Evolutionary conservation across 2,888 invertebrate genomes (phyloP).

Genomic region (Thecophora atra): DNA sequence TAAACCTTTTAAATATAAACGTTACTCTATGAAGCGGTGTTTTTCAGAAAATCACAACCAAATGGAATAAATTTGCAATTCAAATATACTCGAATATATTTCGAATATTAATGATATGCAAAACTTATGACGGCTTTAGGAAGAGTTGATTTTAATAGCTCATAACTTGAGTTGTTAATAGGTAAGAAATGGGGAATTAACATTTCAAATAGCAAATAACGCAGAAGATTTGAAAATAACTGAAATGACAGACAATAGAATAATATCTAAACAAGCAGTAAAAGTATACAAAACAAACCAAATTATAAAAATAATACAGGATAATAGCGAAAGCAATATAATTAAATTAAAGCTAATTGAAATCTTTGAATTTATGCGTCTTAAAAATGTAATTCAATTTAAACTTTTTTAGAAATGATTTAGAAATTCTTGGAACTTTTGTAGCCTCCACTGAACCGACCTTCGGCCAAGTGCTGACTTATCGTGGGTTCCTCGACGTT

Average conservation of each 20-base stretch:
- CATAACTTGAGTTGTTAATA: slow-evolving; percentile 22
- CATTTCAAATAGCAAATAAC: too few species aligned
- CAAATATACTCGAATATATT: not conserved
- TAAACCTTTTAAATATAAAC: slow-evolving; percentile 4
- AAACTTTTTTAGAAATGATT: too few species aligned
- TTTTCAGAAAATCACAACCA: slow-evolving; percentile 17
- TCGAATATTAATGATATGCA: not conserved
- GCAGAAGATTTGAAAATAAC: too few species aligned
- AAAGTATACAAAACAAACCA: too few species aligned
- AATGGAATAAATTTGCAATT: slow-evolving; percentile 17
- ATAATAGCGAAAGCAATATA: too few species aligned
- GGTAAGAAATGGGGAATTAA: not conserved
- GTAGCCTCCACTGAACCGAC: not conserved
- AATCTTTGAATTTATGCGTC: too few species aligned
- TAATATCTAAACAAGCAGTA: too few species aligned
- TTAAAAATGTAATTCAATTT: too few species aligned
- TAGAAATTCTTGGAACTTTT: too few species aligned
- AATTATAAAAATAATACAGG: too few species aligned
- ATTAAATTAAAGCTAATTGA: too few species aligned
- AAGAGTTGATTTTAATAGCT: slow-evolving; percentile 21
- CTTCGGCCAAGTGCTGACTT: not conserved
- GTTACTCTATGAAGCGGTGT: not conserved
- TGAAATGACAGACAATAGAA: too few species aligned
- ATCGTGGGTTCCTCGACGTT: not conserved
- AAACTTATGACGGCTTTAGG: not conserved